Evolutionary conservation across 2,113 vertebrate species (phyloP), one percentile per base, ranked within the genome.

Genomic region (Rhinolophus ferrumequinum): DNA sequence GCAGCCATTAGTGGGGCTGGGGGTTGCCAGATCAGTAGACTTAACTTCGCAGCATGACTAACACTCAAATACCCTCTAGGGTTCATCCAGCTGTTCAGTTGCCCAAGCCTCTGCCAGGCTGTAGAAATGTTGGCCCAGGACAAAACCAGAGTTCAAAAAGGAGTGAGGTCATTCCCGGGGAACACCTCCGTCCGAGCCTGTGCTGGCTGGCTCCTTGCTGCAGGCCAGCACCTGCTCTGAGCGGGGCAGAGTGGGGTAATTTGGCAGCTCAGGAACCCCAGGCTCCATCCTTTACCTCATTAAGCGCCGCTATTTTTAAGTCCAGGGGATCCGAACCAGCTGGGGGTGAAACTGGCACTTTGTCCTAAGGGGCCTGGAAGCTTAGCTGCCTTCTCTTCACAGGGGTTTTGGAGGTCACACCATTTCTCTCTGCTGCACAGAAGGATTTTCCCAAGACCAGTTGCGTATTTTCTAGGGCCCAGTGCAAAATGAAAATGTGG

Each of bases 11-110:
- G 88, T 16, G 0, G 66, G 60, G 54, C 41, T 2, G 38, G 88
- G 80, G 52, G 79, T 15, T 93, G 80, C 87, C 92, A 79, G 83
- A 41, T 80, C 58, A 4, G 87, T 75, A 83, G 82, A 62, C 58
- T 54, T 22, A 21, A n/a, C 86, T 28, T n/a, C 0, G 0, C 9
- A 14, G 64, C 69, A 15, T 83, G 95, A 75, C 41, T 66, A 44
- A 85, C 38, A 12, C 8, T 5, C 79, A 35, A 10, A 15, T 64
- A 56, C 95, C 89, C 52, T 89, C 72, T 44, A 30, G 82, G 81
- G 62, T 50, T 77, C 79, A 22, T 72, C 72, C 69, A 41, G 82
- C 72, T 24, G 52, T 81, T 35, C 9, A 0, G 38, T 18, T 28
- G 56, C 67, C 75, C 79, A 22, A 33, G n/a, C 67, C 70, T 50